Conservation (phyloP, 2,113 vertebrate genomes). For the Microcebus tavaratra region DNA sequence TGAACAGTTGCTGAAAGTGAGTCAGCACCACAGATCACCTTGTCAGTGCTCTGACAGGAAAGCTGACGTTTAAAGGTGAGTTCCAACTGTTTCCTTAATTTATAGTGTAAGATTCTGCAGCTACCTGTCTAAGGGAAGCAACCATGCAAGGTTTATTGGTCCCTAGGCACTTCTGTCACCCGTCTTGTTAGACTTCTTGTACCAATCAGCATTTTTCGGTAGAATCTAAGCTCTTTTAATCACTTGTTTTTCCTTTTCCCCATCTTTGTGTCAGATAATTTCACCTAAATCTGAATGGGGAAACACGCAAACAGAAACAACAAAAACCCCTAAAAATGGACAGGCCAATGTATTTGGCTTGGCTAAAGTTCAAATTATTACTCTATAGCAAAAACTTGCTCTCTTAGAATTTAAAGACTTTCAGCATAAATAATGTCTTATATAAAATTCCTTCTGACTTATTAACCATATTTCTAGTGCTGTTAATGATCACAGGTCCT, state of each 20-base stretch:
- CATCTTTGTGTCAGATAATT: background rate
- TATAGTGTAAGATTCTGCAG: constrained; percentile 50
- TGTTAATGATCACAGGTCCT: background rate
- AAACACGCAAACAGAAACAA: background rate
- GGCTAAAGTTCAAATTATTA: background rate
- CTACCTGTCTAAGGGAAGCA: constrained; percentile 56
- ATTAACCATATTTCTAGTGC: background rate
- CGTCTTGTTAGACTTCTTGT: constrained; percentile 45
- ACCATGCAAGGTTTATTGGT: constrained; percentile 46
- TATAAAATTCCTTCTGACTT: background rate
- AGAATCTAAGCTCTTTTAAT: constrained; percentile 47
- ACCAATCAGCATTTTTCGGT: background rate
- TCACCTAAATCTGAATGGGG: background rate
- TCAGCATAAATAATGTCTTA: background rate
- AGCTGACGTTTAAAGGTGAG: constrained; percentile 62
- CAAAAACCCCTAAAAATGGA: background rate
- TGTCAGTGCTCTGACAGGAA: constrained; percentile 35
- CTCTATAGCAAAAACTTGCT: background rate
- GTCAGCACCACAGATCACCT: constrained; percentile 39
- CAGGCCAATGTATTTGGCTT: background rate
- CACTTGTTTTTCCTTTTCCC: constrained; percentile 38
- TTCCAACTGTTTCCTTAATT: constrained; percentile 66
- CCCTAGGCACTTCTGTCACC: constrained; percentile 40
- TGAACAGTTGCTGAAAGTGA: constrained; percentile 37
- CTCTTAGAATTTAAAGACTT: background rate